Conservation (phyloP, 92 coral and sea anemone species). For the Epizoanthus rinbou region DNA sequence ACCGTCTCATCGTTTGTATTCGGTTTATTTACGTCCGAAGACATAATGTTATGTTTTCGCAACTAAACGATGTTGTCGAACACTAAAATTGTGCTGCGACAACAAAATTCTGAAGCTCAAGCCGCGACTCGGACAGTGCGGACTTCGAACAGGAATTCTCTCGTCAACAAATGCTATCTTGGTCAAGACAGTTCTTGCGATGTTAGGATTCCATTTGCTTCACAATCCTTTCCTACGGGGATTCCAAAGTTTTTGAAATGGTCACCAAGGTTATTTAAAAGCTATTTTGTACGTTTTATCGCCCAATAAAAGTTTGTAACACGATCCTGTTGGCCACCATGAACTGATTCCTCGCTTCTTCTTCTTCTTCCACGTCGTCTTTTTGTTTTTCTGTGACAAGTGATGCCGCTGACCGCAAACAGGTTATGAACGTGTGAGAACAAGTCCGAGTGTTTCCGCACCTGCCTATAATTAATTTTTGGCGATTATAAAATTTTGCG, state of each 20-base stretch:
- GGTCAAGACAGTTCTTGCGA: neutral
- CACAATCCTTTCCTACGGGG: constrained; percentile 5
- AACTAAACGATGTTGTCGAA: constrained; percentile 7
- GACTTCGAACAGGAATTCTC: constrained; percentile 29
- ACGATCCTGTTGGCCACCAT: constrained; percentile 14
- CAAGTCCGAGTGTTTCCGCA: constrained; percentile 7
- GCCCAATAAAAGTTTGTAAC: constrained; percentile 23
- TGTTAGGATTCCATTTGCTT: constrained; percentile 28
- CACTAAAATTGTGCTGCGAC: constrained; percentile 24
- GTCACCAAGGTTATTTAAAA: constrained; percentile 27
- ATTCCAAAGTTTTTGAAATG: constrained; percentile 5
- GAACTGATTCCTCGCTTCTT: constrained; percentile 22
- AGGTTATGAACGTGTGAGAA: constrained; percentile 22
- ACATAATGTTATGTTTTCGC: constrained; percentile 49
- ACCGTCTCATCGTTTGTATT: constrained; percentile 66
- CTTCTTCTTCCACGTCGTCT: constrained; percentile 74
- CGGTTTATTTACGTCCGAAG: constrained; percentile 68
- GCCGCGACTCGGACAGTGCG: constrained; percentile 23
- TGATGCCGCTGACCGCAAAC: constrained; percentile 73
- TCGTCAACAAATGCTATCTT: constrained; percentile 10
- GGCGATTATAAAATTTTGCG: neutral
- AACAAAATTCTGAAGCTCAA: neutral
- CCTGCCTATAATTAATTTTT: constrained; percentile 8
- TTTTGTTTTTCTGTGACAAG: constrained; percentile 72
- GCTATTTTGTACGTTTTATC: neutral